Base-by-base conservation (phyloP, 2,113 vertebrate species). In the Amphiprion percula region DNA sequence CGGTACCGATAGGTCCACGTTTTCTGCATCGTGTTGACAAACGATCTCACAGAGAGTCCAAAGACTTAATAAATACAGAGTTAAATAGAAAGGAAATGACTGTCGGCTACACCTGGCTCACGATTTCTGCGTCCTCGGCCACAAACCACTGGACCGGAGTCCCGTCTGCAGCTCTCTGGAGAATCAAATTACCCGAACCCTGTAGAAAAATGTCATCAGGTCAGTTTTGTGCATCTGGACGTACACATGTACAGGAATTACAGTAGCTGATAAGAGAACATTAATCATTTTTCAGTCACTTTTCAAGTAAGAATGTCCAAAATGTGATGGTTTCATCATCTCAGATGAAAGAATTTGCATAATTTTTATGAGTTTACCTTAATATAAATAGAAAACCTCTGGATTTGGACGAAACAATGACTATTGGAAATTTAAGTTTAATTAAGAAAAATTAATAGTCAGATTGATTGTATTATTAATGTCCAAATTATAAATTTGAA, bases 131-230 rank as follows among this genome's bases (percentile, higher is more conserved):
- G 0, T 96, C 96, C 64, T 97, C 94, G 1, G 96, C 95, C 1
- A 96, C 92, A 17, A 95, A 97, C 92, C 96, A 95, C 90, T 97
- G 97, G 78, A 97, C 59, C 0, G 97, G 96, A 5, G 93, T 94
- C 67, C 96, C 96, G 4, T 97, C 96, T 0, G 94, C 85, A 2
- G 95, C 94, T 59, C 96, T 87, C 87, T 96, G 95, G 30, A 97
- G 94, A 61, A 97, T 86, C 47, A 95, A 88, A 21, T 95, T 92
- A 4, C 94, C 88, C 0, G 93, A 90, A 70, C 90, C 91, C 96
- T 97, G 93, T 4, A 68, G 69, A 72, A 50, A 68, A 78, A 54
- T 44, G 26, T 30, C 33, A 44, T 1, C 9, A 54, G n/a, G 50
- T 72, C 24, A 49, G 44, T 26, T 2, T 54, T 44, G 14, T 14